phyloP scores from a whole-genome alignment of 30 jellyfish, hydroid and myxozoan species.

The Nemopilema nomurai region DNA sequence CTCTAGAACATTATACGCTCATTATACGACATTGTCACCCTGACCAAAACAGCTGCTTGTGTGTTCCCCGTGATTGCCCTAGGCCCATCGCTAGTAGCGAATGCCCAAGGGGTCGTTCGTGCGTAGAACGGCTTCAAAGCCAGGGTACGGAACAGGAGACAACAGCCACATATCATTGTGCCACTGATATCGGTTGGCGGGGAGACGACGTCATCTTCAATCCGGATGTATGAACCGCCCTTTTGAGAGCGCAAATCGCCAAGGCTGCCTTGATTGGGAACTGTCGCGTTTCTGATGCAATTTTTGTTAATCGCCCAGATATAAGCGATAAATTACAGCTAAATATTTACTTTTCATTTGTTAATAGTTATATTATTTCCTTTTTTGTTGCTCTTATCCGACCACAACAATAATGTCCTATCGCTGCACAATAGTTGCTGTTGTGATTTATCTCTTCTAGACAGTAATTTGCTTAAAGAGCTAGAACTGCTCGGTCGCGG shows the following conservation, averaged over 20 bases:
- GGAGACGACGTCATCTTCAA: not conserved
- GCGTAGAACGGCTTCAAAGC: no score
- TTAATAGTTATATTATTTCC: constrained; percentile 37
- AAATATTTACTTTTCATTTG: constrained; percentile 20
- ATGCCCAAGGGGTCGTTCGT: no score
- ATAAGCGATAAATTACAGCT: not conserved
- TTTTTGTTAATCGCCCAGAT: constrained; percentile 23
- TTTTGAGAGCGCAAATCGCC: not conserved
- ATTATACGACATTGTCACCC: no score
- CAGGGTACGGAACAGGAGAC: not conserved
- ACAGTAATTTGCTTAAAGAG: constrained; percentile 22
- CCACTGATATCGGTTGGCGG: not conserved
- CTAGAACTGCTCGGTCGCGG: constrained; percentile 26
- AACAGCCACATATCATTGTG: not conserved
- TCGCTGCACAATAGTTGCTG: not conserved
- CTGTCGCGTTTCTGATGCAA: constrained; percentile 5
- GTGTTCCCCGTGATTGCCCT: no score
- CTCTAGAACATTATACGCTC: no score
- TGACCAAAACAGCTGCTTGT: no score
- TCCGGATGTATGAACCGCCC: not conserved
- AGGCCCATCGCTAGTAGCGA: not conserved
- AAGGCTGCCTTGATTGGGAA: not conserved
- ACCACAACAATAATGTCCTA: constrained; percentile 50
- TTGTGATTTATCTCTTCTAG: constrained; percentile 13
- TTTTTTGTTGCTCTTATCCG: constrained; percentile 13